A percentile compares a stretch with the other conserved stretches of the same genome.
phyloP scores from a whole-genome alignment of 2,113 vertebrate species.

The Hoplias malabaricus region DNA sequence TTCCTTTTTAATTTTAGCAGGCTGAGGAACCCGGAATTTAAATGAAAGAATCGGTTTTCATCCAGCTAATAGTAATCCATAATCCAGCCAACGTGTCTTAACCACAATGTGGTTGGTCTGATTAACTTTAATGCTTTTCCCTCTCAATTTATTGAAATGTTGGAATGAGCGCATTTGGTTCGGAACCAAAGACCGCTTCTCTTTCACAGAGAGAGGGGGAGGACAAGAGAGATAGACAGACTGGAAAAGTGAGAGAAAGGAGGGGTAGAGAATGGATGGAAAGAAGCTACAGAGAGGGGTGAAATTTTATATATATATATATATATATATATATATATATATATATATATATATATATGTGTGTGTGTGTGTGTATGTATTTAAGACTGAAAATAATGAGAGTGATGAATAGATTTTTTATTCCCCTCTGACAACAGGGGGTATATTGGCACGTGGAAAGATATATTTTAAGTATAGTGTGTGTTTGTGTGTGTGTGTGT shows the following conservation, averaged over 20 bases:
- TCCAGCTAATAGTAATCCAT: conserved; percentile 85
- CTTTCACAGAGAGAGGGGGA: conserved; percentile 61
- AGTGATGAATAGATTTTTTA: conserved; percentile 46
- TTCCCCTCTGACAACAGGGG: conserved; percentile 51
- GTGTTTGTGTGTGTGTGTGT: conserved; percentile 3
- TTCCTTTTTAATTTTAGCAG: conserved; percentile 79
- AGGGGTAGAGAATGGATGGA: conserved; percentile 33
- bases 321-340: background rate
- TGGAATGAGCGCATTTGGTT: conserved; percentile 79
- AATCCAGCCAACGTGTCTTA: conserved; percentile 81
- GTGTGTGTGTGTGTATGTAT: no score
- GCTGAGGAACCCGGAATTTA: conserved; percentile 77
- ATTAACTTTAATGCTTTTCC: conserved; percentile 83
- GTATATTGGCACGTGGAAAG: conserved; percentile 65
- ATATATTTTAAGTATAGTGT: conserved; percentile 70
- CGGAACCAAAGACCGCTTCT: conserved; percentile 69
- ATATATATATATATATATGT: no score
- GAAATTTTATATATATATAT: no score
- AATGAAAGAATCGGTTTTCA: conserved; percentile 83
- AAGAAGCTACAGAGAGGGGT: conserved; percentile 29
- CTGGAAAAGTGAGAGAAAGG: conserved; percentile 57
- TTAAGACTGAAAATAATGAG: conserved; percentile 41
- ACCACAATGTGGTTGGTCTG: conserved; percentile 83
- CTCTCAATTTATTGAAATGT: conserved; percentile 83
- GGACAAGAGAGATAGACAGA: conserved; percentile 23